Conservation (phyloP, 2,113 vertebrate genomes). For the Lophotis ruficrista region DNA sequence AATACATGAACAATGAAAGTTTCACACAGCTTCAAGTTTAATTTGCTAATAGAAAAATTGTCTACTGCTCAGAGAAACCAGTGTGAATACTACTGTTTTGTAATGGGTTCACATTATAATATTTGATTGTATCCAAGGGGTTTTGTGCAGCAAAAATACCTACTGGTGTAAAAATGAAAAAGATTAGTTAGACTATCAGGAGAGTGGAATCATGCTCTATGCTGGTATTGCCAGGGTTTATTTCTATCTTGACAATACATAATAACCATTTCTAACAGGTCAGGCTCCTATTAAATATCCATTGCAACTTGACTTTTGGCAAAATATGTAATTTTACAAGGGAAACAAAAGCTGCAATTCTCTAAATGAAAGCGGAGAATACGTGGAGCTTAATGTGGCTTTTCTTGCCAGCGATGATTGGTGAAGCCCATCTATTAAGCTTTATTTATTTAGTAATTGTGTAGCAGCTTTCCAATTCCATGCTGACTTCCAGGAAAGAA, state of each 20-base stretch:
- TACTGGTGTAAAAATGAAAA: constrained; percentile 37
- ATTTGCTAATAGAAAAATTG: constrained; percentile 56
- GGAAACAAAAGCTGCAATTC: constrained; percentile 50
- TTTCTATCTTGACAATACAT: constrained; percentile 48
- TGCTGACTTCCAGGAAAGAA: constrained; percentile 15
- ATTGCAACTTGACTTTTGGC: constrained; percentile 38
- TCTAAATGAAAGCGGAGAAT: constrained; percentile 45
- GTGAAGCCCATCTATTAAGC: constrained; percentile 31
- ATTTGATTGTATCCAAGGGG: constrained; percentile 12
- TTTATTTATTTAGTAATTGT: constrained; percentile 49
- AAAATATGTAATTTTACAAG: constrained; percentile 40
- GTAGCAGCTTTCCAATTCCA: constrained; percentile 27
- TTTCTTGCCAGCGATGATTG: constrained; percentile 50
- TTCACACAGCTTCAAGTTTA: constrained; percentile 27
- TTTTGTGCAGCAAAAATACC: constrained; percentile 33
- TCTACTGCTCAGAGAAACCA: constrained; percentile 56
- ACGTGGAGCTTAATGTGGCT: neutral
- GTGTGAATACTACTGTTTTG: constrained; percentile 51
- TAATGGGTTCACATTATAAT: constrained; percentile 53
- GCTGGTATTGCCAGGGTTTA: constrained; percentile 25
- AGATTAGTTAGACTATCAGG: neutral
- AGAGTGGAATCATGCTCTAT: constrained; percentile 6
- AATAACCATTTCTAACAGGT: constrained; percentile 47
- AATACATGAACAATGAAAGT: constrained; percentile 34
- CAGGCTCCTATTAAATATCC: constrained; percentile 47